Conservation (phyloP, 2,113 vertebrate species). For the Oreotragus oreotragus region DNA sequence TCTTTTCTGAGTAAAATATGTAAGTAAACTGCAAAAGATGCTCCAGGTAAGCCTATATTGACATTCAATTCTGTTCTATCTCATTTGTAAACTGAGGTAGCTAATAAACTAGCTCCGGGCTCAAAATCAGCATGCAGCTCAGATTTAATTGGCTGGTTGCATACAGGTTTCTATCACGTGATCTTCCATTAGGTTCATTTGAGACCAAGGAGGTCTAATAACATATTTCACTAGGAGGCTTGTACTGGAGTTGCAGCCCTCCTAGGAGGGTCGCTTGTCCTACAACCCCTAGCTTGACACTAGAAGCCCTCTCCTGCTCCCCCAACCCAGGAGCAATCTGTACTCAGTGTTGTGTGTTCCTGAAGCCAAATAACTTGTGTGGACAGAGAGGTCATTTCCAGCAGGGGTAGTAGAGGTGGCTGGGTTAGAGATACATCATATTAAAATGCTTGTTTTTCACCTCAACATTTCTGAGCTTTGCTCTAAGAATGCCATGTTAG, state of each 20-base stretch:
- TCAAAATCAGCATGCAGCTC: neutral
- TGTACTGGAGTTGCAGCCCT: neutral
- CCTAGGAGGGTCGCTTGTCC: neutral
- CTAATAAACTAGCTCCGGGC: neutral
- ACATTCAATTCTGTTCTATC: neutral
- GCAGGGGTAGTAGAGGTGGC: neutral
- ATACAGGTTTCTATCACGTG: neutral
- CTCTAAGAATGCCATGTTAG: neutral
- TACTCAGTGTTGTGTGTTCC: neutral
- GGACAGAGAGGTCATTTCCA: neutral
- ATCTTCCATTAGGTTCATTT: neutral
- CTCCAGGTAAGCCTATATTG: neutral
- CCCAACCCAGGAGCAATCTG: neutral
- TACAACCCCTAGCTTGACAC: neutral
- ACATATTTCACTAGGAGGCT: neutral
- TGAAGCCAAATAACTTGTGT: neutral
- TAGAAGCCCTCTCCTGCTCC: neutral
- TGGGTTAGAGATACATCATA: neutral
- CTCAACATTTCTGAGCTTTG: neutral
- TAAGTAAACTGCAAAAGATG: neutral
- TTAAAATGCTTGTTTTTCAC: neutral
- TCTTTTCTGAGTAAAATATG: neutral
- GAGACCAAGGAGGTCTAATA: neutral
- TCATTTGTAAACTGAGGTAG: neutral
- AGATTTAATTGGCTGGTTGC: neutral